Percentiles rank a stretch among this genome's conserved stretches.
phyloP scores from a whole-genome alignment of 2,888 invertebrate species.

The Melipona bicolor region DNA sequence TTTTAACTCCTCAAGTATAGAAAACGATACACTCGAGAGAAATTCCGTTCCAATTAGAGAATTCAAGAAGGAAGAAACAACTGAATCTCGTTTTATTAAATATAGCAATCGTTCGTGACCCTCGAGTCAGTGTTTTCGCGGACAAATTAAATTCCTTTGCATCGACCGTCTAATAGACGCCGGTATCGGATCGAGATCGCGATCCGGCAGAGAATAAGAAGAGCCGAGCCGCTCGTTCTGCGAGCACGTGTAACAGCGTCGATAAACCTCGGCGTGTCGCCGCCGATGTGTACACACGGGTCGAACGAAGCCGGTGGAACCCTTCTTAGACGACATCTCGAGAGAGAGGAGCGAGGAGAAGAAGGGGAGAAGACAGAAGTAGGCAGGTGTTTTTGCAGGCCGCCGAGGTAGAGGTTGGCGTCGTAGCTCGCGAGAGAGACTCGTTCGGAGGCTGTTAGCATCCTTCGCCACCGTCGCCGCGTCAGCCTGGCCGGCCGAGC shows the following conservation, averaged over 20 bases:
- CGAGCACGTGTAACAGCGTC: constrained; percentile 37
- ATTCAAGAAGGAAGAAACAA: neutral
- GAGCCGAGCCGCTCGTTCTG: constrained; percentile 9
- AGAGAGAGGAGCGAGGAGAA: constrained; percentile 54
- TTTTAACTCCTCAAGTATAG: no score
- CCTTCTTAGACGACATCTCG: constrained; percentile 23
- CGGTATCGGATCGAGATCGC: neutral
- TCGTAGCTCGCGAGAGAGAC: constrained; percentile 67
- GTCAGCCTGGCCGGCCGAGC: constrained; percentile 65
- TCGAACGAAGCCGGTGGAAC: constrained; percentile 17
- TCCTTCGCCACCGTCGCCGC: constrained; percentile 73
- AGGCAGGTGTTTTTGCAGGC: constrained; percentile 78
- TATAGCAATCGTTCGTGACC: neutral
- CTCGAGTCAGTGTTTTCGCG: neutral
- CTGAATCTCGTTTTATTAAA: neutral
- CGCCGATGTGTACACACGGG: constrained; percentile 29
- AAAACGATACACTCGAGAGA: neutral
- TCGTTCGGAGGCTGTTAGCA: constrained; percentile 78
- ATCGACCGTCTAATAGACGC: constrained; percentile 1
- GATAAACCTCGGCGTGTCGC: constrained; percentile 47
- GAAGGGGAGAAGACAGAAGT: constrained; percentile 63
- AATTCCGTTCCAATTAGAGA: no score
- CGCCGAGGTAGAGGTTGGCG: constrained; percentile 72
- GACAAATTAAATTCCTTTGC: neutral
- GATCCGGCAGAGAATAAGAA: constrained; percentile 11